Evolutionary conservation across 2,797 vertebrate species (phyloP).

Genomic region (Ibycter americanus): DNA sequence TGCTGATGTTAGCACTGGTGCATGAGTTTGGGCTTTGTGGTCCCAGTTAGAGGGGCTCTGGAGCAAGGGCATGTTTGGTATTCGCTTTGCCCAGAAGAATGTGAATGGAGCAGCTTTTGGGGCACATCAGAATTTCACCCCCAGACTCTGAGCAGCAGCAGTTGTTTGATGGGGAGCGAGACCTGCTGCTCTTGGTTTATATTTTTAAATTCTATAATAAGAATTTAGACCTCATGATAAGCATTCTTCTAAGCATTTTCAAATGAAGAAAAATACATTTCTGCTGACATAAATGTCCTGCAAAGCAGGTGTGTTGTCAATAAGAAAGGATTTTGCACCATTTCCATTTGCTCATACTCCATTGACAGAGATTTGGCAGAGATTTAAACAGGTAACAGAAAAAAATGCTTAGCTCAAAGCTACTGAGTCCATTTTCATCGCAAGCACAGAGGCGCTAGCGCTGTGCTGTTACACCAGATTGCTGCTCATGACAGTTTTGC

Average conservation of each 20-base stretch:
- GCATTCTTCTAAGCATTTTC: neutral
- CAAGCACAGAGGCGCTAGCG: neutral
- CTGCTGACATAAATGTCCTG: neutral
- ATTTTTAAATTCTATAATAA: neutral
- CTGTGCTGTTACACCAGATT: neutral
- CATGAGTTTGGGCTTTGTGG: fast-evolving
- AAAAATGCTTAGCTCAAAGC: neutral
- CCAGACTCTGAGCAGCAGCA: neutral
- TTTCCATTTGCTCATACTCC: neutral
- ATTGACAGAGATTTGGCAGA: neutral
- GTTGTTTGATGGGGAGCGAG: neutral
- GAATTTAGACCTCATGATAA: fast-evolving
- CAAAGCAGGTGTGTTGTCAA: neutral
- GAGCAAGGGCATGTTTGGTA: fast-evolving
- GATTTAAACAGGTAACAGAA: neutral
- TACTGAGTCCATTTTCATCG: neutral
- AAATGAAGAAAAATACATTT: neutral
- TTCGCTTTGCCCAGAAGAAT: neutral
- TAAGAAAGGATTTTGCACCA: neutral
- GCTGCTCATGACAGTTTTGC: neutral
- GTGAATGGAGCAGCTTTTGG: neutral
- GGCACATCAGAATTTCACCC: neutral
- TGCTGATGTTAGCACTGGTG: fast-evolving
- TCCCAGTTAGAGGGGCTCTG: fast-evolving
- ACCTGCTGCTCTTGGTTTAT: neutral